Evolutionary conservation across 2,113 vertebrate genomes (phyloP).

Genomic region (Lepus americanus): DNA sequence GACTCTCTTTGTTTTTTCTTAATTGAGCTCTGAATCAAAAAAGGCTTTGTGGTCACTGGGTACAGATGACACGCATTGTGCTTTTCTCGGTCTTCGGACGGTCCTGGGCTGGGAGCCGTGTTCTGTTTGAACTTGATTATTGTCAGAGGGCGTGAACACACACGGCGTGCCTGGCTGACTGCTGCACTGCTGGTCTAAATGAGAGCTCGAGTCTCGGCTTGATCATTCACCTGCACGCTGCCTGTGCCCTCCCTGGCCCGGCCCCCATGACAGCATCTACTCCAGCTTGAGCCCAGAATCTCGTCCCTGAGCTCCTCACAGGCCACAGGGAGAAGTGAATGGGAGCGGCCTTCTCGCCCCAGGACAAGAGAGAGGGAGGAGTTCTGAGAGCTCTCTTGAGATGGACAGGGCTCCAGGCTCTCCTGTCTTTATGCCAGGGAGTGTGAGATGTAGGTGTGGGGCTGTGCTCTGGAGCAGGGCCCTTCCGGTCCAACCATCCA

Average conservation of each 20-base stretch:
- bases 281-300: neutral
- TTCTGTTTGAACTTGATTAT: neutral
- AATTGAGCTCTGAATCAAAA: conserved; percentile 63
- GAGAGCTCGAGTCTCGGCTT: neutral
- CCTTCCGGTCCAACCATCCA: too few relatives aligned
- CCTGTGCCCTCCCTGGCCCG: neutral
- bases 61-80: neutral
- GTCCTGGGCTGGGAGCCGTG: neutral
- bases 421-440: neutral
- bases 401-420: neutral
- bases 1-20: conserved; percentile 47
- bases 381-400: neutral
- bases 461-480: neutral
- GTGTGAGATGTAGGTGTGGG: neutral
- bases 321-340: neutral
- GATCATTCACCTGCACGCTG: neutral
- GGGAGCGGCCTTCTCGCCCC: neutral
- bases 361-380: neutral
- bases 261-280: neutral
- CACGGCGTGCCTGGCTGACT: accelerated
- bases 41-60: neutral
- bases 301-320: neutral
- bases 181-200: neutral
- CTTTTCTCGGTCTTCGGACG: neutral
- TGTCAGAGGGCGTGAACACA: neutral